Evolutionary conservation across 2,888 invertebrate genomes (phyloP), one percentile per base, ranked within the genome.

Genomic region (Ryuthela nishihirai): DNA sequence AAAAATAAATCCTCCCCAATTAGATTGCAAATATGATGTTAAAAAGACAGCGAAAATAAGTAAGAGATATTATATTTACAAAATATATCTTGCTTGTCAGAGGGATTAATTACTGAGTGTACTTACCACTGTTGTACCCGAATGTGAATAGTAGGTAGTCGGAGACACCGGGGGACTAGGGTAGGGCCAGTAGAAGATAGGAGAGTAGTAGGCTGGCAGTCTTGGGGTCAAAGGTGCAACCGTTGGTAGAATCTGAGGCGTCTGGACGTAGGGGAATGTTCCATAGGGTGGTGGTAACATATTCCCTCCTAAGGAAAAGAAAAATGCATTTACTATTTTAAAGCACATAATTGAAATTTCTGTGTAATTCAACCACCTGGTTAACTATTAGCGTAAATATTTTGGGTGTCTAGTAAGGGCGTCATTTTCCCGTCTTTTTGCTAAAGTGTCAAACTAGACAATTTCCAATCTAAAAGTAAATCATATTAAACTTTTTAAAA

Each of bases 151-250:
- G 75, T 88, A 88, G 69, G 85, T 87, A 34, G 91, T 91, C 0
- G 93, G 93, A 38, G 92, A 92, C 17, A 93, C 91, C 0, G 93
- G 93, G 34, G 93, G 93, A 69, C 91, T 91, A 41, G 93, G 92
- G 77, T 93, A 93, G 0, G 88, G 87, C 92, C 92, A 94, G 78
- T 92, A 92, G 68, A 92, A 84, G 36, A 81, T 77, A 4, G 79
- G 79, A 25, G 76, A 74, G 61, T 69, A 72, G 17, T 67, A 67
- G n/a, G 59, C 59, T 10, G 72, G 68, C 12, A 69, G 21, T 32
- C 62, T 46, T 21, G 64, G 70, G 3, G 70, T 69, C 39, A 70
- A 61, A 2, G 71, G 69, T 15, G 71, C 67, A 23, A 71, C 69
- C 7, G 72, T 66, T 6, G 71, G 69, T 10, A 71, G 65, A 17